phyloP scores from a whole-genome alignment of 2,888 invertebrate species.

The Volucella inanis region DNA sequence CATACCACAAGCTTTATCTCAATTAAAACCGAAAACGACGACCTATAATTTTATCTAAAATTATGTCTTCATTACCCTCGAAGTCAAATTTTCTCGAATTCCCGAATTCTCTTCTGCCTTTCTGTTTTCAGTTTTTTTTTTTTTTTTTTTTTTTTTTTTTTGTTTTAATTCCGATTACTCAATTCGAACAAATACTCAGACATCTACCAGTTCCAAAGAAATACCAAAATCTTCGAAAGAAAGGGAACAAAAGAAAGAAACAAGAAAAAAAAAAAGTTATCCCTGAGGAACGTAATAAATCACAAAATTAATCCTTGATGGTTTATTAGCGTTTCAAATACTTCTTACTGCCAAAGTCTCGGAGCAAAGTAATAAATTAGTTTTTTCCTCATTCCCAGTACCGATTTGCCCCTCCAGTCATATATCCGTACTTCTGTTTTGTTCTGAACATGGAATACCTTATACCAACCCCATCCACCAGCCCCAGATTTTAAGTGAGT shows the following conservation, averaged over 20 bases:
- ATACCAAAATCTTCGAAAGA: background rate
- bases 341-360: conserved; percentile 72
- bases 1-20: no score
- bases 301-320: conserved; percentile 82
- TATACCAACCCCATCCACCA: conserved; percentile 14
- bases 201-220: background rate
- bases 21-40: no score
- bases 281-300: conserved; percentile 79
- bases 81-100: conserved; percentile 12
- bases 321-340: conserved; percentile 80
- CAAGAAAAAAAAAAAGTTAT: conserved; percentile 12
- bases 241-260: background rate
- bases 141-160: background rate
- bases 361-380: conserved; percentile 70
- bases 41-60: conserved; percentile 26
- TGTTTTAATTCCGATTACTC: conserved; percentile 5
- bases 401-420: background rate
- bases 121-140: background rate
- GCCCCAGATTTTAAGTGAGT: background rate
- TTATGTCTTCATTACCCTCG: conserved; percentile 27
- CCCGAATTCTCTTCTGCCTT: background rate
- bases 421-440: conserved; percentile 28
- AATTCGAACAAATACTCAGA: conserved; percentile 8
- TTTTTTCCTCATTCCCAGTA: conserved; percentile 34
- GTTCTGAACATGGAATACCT: background rate